Conservation (phyloP, 1,140 invertebrate species). For the Belonocnema kinseyi region DNA sequence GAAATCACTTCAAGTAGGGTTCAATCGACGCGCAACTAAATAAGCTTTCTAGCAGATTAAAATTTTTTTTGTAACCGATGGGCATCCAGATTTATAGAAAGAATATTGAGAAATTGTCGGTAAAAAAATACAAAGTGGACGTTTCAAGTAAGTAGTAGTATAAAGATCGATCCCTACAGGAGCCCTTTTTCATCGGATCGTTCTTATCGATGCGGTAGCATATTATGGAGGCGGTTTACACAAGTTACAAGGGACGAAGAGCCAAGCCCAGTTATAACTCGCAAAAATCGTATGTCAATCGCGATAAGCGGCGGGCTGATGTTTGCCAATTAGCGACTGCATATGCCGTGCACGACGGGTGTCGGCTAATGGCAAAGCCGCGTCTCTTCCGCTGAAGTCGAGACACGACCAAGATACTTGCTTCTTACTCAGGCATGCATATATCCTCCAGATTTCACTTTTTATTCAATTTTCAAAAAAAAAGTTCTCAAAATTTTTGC, state of each 20-base stretch:
- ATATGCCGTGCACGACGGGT: constrained; percentile 5
- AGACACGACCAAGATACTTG: not conserved
- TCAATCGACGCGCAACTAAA: too few relatives aligned
- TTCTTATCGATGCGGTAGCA: not conserved
- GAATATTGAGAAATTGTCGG: not conserved
- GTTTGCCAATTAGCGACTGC: constrained; percentile 11
- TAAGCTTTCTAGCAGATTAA: too few relatives aligned
- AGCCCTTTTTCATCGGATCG: not conserved
- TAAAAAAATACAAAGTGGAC: not conserved
- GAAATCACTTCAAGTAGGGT: too few relatives aligned
- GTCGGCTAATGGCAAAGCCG: constrained; percentile 7
- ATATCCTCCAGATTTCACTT: not conserved
- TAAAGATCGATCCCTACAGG: not conserved
- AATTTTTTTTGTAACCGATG: not conserved
- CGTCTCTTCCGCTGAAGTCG: not conserved
- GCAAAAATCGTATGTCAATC: constrained; percentile 11
- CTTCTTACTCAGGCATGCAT: not conserved
- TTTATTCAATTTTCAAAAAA: too few relatives aligned
- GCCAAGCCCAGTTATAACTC: constrained; percentile 9
- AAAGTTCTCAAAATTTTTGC: too few relatives aligned
- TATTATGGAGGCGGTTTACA: not conserved
- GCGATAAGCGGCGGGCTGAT: not conserved
- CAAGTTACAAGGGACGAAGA: not conserved
- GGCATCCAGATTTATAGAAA: not conserved
- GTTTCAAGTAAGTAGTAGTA: not conserved